phyloP scores from a whole-genome alignment of 2,797 vertebrate species.

The Poeciliopsis gracilis region DNA sequence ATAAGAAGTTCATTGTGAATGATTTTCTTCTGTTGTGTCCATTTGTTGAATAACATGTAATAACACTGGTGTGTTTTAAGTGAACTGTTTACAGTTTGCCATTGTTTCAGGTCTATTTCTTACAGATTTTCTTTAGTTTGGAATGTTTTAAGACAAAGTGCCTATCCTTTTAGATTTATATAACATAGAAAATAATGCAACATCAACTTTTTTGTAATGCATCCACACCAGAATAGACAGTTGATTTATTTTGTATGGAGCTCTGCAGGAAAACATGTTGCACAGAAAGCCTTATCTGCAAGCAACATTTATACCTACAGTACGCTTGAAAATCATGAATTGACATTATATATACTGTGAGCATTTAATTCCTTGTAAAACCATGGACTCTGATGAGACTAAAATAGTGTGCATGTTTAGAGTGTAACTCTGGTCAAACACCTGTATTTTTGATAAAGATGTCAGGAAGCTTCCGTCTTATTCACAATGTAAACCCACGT shows the following conservation, averaged over 20 bases:
- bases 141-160: constrained; percentile 91
- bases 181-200: constrained; percentile 82
- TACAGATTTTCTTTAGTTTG: constrained; percentile 79
- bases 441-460: constrained; percentile 46
- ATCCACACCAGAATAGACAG: constrained; percentile 67
- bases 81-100: constrained; percentile 78
- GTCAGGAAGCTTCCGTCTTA: constrained; percentile 54
- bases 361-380: constrained; percentile 60
- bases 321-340: constrained; percentile 34
- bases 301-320: constrained; percentile 55
- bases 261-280: constrained; percentile 68
- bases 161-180: constrained; percentile 89
- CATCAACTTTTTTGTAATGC: constrained; percentile 78
- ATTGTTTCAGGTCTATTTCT: constrained; percentile 85
- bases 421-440: constrained; percentile 48
- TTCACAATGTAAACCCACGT: constrained; percentile 29
- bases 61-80: constrained; percentile 70
- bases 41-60: constrained; percentile 81
- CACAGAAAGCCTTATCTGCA: constrained; percentile 71
- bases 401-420: constrained; percentile 68
- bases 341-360: constrained; percentile 39
- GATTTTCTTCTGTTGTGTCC: constrained; percentile 82
- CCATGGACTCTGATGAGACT: constrained; percentile 44
- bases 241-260: constrained; percentile 61
- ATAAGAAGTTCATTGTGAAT: constrained; percentile 70